Evolutionary conservation across 2,888 invertebrate species (phyloP).

Genomic region (Amiota mariae): DNA sequence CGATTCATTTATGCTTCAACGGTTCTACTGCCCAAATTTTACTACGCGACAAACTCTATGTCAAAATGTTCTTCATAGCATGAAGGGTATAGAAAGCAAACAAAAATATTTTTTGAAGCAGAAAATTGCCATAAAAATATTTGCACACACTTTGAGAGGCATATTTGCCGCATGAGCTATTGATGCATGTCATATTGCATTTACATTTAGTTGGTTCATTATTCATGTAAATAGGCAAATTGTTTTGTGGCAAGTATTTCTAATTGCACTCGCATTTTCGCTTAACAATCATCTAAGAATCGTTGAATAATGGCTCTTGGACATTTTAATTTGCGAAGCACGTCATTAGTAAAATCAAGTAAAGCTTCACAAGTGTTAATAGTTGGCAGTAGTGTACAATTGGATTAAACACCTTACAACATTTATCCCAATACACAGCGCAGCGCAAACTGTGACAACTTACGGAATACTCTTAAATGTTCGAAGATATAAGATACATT

Average conservation of each 20-base stretch:
- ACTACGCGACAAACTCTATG: too few relatives aligned
- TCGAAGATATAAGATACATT: slow-evolving; percentile 11
- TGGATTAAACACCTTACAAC: slow-evolving; percentile 7
- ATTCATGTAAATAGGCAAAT: slow-evolving; percentile 9
- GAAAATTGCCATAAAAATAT: slow-evolving; percentile 69
- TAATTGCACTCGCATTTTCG: not conserved
- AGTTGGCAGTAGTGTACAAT: not conserved
- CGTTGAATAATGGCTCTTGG: too few relatives aligned
- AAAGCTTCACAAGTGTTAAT: too few relatives aligned
- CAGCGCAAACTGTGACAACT: slow-evolving; percentile 1
- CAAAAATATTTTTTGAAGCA: slow-evolving; percentile 56
- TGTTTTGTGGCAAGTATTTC: slow-evolving; percentile 28
- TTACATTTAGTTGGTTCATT: slow-evolving; percentile 17
- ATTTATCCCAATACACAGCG: slow-evolving; percentile 7
- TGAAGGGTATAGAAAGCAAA: slow-evolving; percentile 3
- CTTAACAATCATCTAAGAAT: too few relatives aligned
- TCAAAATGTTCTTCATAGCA: too few relatives aligned
- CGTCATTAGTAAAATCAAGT: too few relatives aligned
- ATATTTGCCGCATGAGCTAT: slow-evolving; percentile 10
- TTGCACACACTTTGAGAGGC: slow-evolving; percentile 55
- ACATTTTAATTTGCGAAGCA: too few relatives aligned
- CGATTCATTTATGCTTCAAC: too few relatives aligned
- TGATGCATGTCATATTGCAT: not conserved
- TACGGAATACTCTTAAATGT: not conserved
- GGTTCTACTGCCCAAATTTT: too few relatives aligned